Evolutionary conservation across 2,113 vertebrate species (phyloP), one percentile per base, ranked within the genome.

Genomic region (Apteryx mantelli): DNA sequence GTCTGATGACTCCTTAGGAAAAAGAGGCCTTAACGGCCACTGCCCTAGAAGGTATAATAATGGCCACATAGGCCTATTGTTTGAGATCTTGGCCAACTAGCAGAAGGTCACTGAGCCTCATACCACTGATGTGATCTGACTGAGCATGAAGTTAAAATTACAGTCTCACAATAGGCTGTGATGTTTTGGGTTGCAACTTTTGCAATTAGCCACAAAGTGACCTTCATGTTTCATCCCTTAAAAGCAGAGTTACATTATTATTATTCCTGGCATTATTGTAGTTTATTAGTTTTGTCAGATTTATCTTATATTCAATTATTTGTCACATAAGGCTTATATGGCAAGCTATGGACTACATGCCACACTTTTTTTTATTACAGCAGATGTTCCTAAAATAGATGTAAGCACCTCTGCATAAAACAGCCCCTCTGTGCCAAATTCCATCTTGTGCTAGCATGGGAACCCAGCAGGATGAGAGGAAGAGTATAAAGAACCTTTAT

Each of bases 381-480:
- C 84, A 97, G 95, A 95, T 96, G 95, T 94, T 91, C 94, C 94
- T 94, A 87, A 96, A 95, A 95, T 96, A 95, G 78, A 96, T 78
- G 84, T 93, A 90, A 95, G 91, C 90, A 95, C 93, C 73, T 94
- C 94, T 94, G 89, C 46, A 95, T 86, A 88, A 96, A 95, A 68
- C 85, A 94, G 73, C 32, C 79, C 86, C 93, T 95, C 82, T 90
- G 95, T 91, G 89, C 90, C 91, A 96, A 92, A 96, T 95, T 96
- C 89, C 93, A 82, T 75, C 79, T 91, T 89, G 76, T 88, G 89
- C 44, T 95, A 97, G 91, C 94, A 92, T 91, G 74, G 90, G 92
- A 96, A 97, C 53, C 91, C 81, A 92, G 83, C 73, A 95, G 86
- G 86, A 89, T 91, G 88, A 94, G 44, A 89, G 65, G 88, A 97